Percentiles rank a stretch among this genome's conserved stretches.
These are phyloP conservation scores for Hermaeophaga mercurialis DNA, from an alignment of 2,888 invertebrate genomes.

Conservation along the genomic window DNA sequence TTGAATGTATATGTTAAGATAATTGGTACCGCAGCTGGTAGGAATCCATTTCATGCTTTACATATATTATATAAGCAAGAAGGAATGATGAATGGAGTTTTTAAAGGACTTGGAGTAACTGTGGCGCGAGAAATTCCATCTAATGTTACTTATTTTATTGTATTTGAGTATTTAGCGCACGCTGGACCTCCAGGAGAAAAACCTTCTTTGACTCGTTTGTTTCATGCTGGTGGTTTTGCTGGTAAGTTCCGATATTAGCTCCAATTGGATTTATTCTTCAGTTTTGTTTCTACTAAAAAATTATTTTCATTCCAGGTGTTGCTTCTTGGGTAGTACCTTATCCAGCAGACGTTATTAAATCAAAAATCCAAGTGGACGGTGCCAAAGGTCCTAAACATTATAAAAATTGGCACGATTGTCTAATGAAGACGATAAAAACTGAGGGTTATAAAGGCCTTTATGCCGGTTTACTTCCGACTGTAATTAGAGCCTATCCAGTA, in stretches of 20 bases:
- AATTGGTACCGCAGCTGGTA: conserved; percentile 17
- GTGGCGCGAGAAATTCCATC: conserved; percentile 81
- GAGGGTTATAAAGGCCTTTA: conserved; percentile 77
- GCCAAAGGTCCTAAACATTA: conserved; percentile 62
- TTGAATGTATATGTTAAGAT: conserved; percentile 7
- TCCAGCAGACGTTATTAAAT: conserved; percentile 90
- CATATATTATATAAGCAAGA: conserved; percentile 65
- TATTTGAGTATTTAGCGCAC: conserved; percentile 78
- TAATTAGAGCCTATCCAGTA: conserved; percentile 87
- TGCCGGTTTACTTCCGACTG: conserved; percentile 77
- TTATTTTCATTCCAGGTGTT: conserved; percentile 58
- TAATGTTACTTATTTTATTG: conserved; percentile 83
- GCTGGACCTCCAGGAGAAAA: conserved; percentile 43
- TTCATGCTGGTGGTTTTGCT: conserved; percentile 77
- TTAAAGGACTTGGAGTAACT: conserved; percentile 76
- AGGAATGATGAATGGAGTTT: conserved; percentile 70
- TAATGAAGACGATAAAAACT: conserved; percentile 64
- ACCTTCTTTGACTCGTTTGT: not conserved
- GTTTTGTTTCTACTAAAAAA: too few relatives aligned
- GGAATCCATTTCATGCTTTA: conserved; percentile 69
- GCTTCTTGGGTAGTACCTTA: conserved; percentile 85
- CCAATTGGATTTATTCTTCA: too few relatives aligned
- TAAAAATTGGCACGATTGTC: conserved; percentile 74
- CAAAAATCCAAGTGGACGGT: conserved; percentile 79
- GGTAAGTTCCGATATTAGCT: too few relatives aligned